phyloP scores from a whole-genome alignment of 2,888 invertebrate genomes.

The Sussaba pulchella region DNA sequence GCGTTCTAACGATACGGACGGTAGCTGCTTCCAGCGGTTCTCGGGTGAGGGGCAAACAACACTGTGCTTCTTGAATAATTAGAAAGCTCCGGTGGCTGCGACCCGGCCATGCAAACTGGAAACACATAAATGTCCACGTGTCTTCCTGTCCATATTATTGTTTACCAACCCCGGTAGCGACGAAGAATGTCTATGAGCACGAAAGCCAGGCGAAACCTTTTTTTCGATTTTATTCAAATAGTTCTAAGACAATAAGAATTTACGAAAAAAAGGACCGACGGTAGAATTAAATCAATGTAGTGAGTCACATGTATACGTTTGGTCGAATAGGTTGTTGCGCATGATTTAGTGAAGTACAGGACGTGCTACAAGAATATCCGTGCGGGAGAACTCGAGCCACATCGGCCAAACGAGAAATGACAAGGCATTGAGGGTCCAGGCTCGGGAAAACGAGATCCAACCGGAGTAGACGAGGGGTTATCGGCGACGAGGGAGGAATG shows the following conservation, averaged over 20 bases:
- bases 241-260: too few species aligned
- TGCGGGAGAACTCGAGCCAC: not conserved
- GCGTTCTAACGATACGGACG: slow-evolving; percentile 55
- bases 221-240: too few species aligned
- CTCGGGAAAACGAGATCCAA: slow-evolving; percentile 61
- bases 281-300: too few species aligned
- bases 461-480: slow-evolving; percentile 74
- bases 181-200: too few species aligned
- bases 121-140: slow-evolving; percentile 55
- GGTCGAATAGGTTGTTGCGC: too few species aligned
- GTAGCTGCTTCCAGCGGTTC: slow-evolving; percentile 60
- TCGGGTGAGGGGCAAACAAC: slow-evolving; percentile 53
- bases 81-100: slow-evolving; percentile 69
- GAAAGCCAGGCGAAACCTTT: too few species aligned
- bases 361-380: slow-evolving; percentile 9
- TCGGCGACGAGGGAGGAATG: slow-evolving; percentile 68
- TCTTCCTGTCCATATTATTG: slow-evolving; percentile 32
- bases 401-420: slow-evolving; percentile 30
- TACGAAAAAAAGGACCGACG: too few species aligned
- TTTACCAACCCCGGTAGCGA: too few species aligned
- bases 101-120: slow-evolving; percentile 63
- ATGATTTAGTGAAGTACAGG: slow-evolving; percentile 32
- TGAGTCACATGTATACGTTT: too few species aligned
- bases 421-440: slow-evolving; percentile 67
- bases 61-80: slow-evolving; percentile 75